Evolutionary conservation across 2,888 invertebrate genomes (phyloP).

Genomic region (Dryadula phaetusa): DNA sequence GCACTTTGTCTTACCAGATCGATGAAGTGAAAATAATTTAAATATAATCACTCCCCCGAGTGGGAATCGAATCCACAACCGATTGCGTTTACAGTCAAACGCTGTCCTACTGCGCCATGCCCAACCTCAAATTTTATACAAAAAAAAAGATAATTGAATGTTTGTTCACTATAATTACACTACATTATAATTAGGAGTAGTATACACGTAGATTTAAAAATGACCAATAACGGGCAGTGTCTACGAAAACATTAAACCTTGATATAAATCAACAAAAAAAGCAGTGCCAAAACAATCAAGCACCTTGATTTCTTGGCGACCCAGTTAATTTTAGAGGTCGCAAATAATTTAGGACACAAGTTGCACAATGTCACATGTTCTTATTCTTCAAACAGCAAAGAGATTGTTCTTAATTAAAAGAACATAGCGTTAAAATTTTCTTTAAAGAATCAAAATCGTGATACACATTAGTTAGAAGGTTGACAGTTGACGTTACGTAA

Average conservation of each 20-base stretch:
- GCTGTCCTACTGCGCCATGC: too few relatives aligned
- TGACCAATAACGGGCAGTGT: not conserved
- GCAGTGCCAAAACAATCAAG: constrained; percentile 39
- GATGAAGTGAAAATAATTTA: too few relatives aligned
- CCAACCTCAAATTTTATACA: too few relatives aligned
- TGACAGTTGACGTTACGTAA: not conserved
- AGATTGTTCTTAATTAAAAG: not conserved
- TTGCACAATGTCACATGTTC: constrained; percentile 24
- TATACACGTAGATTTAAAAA: not conserved
- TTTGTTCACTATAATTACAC: too few relatives aligned
- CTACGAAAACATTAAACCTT: constrained; percentile 13
- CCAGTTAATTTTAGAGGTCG: constrained; percentile 50
- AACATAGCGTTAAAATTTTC: not conserved
- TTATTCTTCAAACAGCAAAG: not conserved
- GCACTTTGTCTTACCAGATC: too few relatives aligned
- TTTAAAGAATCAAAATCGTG: not conserved
- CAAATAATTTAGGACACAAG: constrained; percentile 39
- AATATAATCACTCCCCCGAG: too few relatives aligned
- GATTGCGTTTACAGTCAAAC: too few relatives aligned
- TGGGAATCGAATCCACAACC: too few relatives aligned
- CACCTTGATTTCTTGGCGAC: constrained; percentile 47
- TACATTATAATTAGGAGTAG: not conserved
- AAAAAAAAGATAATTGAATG: too few relatives aligned
- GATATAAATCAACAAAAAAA: constrained; percentile 34
- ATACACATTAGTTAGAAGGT: not conserved